A percentile compares a stretch with the other conserved stretches of the same genome.
These are phyloP conservation scores for Drosophila sordidapex DNA, from an alignment of 2,888 invertebrate genomes.

Conservation along the genomic window DNA sequence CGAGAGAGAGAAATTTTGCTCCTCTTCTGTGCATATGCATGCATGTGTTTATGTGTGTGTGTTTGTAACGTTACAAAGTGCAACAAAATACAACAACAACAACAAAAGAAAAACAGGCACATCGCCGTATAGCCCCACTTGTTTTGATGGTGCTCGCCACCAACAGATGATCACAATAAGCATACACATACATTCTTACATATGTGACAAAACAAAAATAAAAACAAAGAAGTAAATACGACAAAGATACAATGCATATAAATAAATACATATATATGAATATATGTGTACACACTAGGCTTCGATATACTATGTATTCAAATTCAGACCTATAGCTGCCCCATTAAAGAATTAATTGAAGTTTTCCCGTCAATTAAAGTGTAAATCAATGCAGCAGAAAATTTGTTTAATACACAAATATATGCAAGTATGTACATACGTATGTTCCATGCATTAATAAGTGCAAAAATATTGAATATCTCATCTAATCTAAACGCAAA, in stretches of 20 bases:
- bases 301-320: not conserved
- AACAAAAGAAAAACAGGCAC: constrained; percentile 10
- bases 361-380: constrained; percentile 30
- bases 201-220: constrained; percentile 35
- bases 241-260: not conserved
- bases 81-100: constrained; percentile 22
- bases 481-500: not conserved
- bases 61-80: constrained; percentile 52
- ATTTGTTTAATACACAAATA: not conserved
- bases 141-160: constrained; percentile 30
- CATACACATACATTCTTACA: constrained; percentile 4
- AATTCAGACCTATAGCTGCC: not conserved
- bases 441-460: not conserved
- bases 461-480: not conserved
- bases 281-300: not conserved
- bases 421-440: not conserved
- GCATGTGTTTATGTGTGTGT: constrained; percentile 8
- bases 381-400: constrained; percentile 27
- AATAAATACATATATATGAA: constrained; percentile 1
- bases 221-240: constrained; percentile 46
- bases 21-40: constrained; percentile 1
- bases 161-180: constrained; percentile 44
- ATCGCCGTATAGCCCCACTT: constrained; percentile 23
- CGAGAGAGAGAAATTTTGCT: constrained; percentile 14
- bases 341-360: constrained; percentile 26